Percentiles rank a stretch among this genome's conserved stretches.
Evolutionary conservation across 2,888 invertebrate species (phyloP).

Genomic region (Drosophila limbata): DNA sequence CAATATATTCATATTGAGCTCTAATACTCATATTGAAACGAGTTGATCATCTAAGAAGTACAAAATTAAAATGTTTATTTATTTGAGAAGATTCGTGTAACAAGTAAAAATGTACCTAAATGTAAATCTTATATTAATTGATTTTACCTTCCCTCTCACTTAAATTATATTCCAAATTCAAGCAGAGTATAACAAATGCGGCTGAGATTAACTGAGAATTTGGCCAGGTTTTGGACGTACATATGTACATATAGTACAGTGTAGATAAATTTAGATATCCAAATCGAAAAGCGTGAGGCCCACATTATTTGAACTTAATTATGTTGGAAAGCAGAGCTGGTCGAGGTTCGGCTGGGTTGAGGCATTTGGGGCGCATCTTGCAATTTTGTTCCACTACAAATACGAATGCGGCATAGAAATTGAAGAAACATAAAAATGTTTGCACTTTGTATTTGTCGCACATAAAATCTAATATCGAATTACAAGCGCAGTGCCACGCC

Average conservation of each 20-base stretch:
- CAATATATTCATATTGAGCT: too few species aligned
- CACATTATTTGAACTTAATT: constrained; percentile 72
- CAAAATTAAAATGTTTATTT: too few species aligned
- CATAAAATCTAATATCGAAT: constrained; percentile 83
- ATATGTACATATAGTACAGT: neutral
- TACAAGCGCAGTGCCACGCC: constrained; percentile 57
- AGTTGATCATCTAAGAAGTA: too few species aligned
- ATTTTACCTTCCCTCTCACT: too few species aligned
- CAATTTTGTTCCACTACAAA: constrained; percentile 67
- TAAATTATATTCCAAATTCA: too few species aligned
- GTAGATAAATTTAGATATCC: constrained; percentile 5
- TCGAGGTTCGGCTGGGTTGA: neutral
- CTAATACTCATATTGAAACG: too few species aligned
- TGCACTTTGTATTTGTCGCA: constrained; percentile 81
- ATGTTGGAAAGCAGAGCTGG: constrained; percentile 38
- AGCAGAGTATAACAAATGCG: neutral
- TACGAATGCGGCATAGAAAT: constrained; percentile 71
- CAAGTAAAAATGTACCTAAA: too few species aligned
- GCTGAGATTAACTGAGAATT: neutral
- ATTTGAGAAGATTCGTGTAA: too few species aligned
- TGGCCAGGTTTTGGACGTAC: neutral
- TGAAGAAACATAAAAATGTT: constrained; percentile 76
- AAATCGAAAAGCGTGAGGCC: constrained; percentile 55
- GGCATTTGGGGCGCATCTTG: constrained; percentile 35
- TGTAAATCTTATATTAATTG: too few species aligned